phyloP scores from a whole-genome alignment of 2,797 vertebrate genomes.

The Coregonus ussuriensis region DNA sequence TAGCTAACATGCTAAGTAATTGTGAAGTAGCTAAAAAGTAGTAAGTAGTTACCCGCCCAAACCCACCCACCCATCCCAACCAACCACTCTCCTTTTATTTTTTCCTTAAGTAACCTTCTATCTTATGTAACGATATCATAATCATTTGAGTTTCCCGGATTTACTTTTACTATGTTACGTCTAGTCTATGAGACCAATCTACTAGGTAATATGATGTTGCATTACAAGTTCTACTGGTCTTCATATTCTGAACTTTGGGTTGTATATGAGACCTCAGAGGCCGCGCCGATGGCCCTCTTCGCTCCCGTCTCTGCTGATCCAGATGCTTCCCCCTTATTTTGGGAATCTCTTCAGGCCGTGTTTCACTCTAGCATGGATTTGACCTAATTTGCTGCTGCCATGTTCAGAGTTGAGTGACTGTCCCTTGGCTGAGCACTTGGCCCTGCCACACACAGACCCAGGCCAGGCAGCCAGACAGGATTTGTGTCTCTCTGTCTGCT shows the following conservation, averaged over 20 bases:
- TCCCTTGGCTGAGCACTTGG: conserved; percentile 16
- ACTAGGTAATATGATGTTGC: not conserved
- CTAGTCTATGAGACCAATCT: too few relatives aligned
- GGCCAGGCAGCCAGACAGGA: conserved; percentile 16
- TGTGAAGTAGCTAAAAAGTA: too few relatives aligned
- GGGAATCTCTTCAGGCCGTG: not conserved
- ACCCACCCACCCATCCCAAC: too few relatives aligned
- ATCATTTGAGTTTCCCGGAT: too few relatives aligned
- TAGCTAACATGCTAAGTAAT: too few relatives aligned
- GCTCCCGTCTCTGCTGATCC: conserved; percentile 18
- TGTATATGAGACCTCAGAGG: conserved; percentile 7
- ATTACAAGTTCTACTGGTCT: not conserved
- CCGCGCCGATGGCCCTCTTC: not conserved
- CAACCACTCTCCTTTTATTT: too few relatives aligned
- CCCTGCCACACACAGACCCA: conserved; percentile 7
- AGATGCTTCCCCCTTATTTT: conserved; percentile 31
- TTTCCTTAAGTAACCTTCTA: too few relatives aligned
- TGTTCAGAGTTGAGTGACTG: conserved; percentile 1
- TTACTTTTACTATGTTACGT: too few relatives aligned
- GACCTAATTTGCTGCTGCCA: conserved; percentile 45
- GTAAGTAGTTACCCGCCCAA: too few relatives aligned
- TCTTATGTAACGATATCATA: too few relatives aligned
- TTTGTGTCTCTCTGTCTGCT: conserved; percentile 18
- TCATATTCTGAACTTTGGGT: conserved; percentile 17
- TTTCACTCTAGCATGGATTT: conserved; percentile 32